These are phyloP conservation scores for Drepana falcataria DNA, from an alignment of 2,888 invertebrate species.

Conservation along the genomic window DNA sequence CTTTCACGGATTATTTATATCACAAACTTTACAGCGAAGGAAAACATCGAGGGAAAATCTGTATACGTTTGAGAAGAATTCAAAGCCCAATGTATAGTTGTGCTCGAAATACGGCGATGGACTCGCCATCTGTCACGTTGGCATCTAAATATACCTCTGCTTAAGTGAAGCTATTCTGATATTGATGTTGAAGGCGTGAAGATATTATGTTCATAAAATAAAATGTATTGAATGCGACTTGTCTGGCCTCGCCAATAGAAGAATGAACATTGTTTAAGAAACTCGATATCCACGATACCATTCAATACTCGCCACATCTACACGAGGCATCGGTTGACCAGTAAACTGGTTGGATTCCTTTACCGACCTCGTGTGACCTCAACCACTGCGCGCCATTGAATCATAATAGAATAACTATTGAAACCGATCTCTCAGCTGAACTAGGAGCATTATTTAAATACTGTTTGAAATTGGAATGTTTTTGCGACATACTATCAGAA, in stretches of 20 bases:
- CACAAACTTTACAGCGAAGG: too few species aligned
- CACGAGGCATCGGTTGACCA: neutral
- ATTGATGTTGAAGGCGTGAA: too few species aligned
- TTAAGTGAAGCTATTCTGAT: too few species aligned
- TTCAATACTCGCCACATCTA: neutral
- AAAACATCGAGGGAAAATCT: too few species aligned
- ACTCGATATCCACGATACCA: neutral
- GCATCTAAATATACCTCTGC: too few species aligned
- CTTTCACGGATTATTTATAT: too few species aligned
- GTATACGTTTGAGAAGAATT: too few species aligned
- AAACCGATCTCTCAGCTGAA: conserved; percentile 17
- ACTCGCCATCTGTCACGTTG: too few species aligned
- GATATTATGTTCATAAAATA: conserved; percentile 2
- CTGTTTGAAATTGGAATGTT: neutral
- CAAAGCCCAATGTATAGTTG: too few species aligned
- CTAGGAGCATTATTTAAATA: conserved; percentile 6
- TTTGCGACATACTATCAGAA: neutral
- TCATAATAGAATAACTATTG: conserved; percentile 14
- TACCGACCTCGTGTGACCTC: conserved; percentile 21
- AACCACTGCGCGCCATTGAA: conserved; percentile 13
- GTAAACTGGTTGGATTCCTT: conserved; percentile 17
- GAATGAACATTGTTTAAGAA: neutral
- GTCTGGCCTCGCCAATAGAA: conserved; percentile 2
- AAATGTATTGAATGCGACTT: conserved; percentile 1
- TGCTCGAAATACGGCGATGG: too few species aligned